These are phyloP conservation scores for Callaeas wilsoni DNA, from an alignment of 2,113 vertebrate species.

Conservation along the genomic window DNA sequence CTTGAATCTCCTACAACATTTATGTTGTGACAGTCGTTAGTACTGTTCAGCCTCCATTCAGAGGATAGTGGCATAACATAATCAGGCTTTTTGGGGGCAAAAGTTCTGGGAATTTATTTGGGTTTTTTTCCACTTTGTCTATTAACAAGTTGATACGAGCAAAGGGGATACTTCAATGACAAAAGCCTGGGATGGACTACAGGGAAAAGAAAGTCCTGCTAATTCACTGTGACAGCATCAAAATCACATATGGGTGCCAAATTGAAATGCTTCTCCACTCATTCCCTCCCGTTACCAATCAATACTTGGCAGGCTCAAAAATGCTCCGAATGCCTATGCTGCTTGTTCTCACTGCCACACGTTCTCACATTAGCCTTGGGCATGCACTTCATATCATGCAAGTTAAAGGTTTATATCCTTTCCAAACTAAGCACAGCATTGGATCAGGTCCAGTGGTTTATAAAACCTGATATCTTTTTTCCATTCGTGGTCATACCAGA, in stretches of 20 bases:
- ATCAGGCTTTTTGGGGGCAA: neutral
- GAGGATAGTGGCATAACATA: neutral
- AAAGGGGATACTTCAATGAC: conserved; percentile 30
- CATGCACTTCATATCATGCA: neutral
- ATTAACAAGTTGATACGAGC: neutral
- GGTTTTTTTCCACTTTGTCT: neutral
- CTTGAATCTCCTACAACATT: neutral
- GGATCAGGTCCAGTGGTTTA: neutral
- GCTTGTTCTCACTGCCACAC: neutral
- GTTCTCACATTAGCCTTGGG: neutral
- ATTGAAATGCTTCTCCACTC: conserved; percentile 43
- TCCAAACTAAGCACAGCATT: neutral
- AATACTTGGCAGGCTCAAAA: conserved; percentile 35
- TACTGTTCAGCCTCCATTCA: neutral
- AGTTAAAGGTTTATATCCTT: neutral
- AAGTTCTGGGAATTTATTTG: neutral
- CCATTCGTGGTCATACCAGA: neutral
- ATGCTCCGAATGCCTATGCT: neutral
- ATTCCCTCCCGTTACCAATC: conserved; percentile 9
- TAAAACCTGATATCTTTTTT: neutral
- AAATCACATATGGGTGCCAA: conserved; percentile 20
- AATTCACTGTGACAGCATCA: conserved; percentile 61
- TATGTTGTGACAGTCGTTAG: neutral
- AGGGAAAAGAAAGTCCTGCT: conserved; percentile 14
- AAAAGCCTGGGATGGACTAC: neutral